Base-by-base conservation (phyloP, 2,797 vertebrate genomes). In the Muscicapa striata region DNA sequence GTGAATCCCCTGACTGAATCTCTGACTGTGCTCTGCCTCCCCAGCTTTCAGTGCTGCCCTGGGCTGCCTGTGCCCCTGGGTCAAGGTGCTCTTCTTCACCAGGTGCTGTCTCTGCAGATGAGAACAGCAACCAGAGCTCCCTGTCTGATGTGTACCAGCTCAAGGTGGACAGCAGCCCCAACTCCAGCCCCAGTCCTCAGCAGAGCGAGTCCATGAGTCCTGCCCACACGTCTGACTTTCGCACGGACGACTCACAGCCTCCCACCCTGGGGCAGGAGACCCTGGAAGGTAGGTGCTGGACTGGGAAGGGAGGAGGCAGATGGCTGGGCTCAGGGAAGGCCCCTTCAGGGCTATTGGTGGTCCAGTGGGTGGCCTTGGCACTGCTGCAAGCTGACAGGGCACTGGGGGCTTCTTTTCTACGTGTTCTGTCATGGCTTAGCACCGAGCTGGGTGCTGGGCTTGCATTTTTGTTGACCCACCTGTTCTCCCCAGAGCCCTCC, bases 81-180 rank as follows among this genome's bases (percentile, higher is more conserved):
- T 95, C 90, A 94, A 90, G n/a, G 55, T 93, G 40, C 84, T 90
- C 72, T 94, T 89, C 63, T 87, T 92, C 75, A 96, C 62, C 45
- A 95, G 83, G 48, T 84, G 84, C 91, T 95, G 95, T 93, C 79
- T 94, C 97, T 97, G 68, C 97, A 99, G 99, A 99, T 98, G 99
- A 99, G 97, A 99, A 99, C 97, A 99, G 99, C 98, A 99, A 99
- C 97, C 99, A 99, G 98, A 99, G 99, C 93, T 99, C 99, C 66
- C 95, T 99, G 96, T 99, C 99, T 0, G 99, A 99, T 1, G 98
- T 98, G 57, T 99, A 99, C 95, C 99, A 99, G 87, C 98, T 99
- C 54, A 99, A 99, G 97, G 98, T 99, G 97, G 99, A 99, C 94
- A 99, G 99, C 98, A 99, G 99, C 96, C 99, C 98, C 90, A 99